Evolutionary conservation across 2,113 vertebrate species (phyloP), one percentile per base, ranked within the genome.

Genomic region (Lampris incognitus): DNA sequence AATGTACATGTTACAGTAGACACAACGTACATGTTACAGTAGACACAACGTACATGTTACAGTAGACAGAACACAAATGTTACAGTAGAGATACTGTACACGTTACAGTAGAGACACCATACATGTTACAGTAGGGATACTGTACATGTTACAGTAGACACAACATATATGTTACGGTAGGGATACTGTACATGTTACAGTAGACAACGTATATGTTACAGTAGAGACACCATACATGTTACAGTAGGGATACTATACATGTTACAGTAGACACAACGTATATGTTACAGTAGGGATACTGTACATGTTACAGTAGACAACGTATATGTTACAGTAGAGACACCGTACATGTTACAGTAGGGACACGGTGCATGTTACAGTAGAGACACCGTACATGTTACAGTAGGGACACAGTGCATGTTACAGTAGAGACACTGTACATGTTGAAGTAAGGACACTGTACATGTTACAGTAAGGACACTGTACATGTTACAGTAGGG

Each of bases 401-500:
- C 66, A 24, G 24, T 24, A 24, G 24, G 24, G 24, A 24, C 24
- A 24, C 24, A 24, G 24, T 24, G 24, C 24, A 24, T 24, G 0
- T 24, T 76, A 72, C 75, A 77, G 72, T 44, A 38, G 58, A 3
- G 51, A 38, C 36, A 70, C 51, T 57, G 42, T 69, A 71, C 82
- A 64, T 80, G 67, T 86, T 24, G 76, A 24, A 24, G 24, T 24
- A 24, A 24, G 24, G 24, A 24, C 24, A 24, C 24, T 24, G 24
- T 24, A 24, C 24, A 24, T 24, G 24, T 24, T 76, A 72, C 75
- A 77, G 72, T 44, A 38, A 55, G 5, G 51, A 38, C 36, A 70
- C 51, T 57, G 42, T 69, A 71, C 82, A 64, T 80, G 67, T 86
- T 24, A 76, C 66, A 77, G 72, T 44, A 38, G 58, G 5, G 51